These are phyloP conservation scores for Machaerirhynchus nigripectus DNA, from an alignment of 2,113 vertebrate genomes.

Conservation along the genomic window DNA sequence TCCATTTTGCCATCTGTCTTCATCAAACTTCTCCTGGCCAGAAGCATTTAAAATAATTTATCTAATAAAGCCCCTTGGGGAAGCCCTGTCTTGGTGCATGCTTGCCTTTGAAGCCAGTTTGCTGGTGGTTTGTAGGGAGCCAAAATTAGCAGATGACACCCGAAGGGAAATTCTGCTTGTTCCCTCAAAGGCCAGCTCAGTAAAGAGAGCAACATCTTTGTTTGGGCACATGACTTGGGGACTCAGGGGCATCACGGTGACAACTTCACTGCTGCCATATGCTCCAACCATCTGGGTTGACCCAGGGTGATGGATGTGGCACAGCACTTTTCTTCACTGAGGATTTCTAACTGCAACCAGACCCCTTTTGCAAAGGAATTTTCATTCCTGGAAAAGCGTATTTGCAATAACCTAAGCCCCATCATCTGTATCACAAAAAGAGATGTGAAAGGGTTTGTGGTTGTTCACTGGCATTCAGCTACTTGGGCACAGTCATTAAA, in stretches of 20 bases:
- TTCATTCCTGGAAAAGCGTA: not conserved
- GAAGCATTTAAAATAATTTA: conserved; percentile 1
- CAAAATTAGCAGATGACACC: conserved; percentile 56
- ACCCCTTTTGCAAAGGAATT: not conserved
- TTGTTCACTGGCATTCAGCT: not conserved
- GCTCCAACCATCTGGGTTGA: conserved; percentile 45
- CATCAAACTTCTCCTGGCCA: not conserved
- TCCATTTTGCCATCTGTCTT: conserved; percentile 41
- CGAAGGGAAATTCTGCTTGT: not conserved
- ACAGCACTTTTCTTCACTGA: not conserved
- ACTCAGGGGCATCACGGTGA: not conserved
- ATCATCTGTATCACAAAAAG: not conserved
- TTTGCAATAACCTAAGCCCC: not conserved
- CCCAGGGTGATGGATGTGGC: not conserved
- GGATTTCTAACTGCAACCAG: not conserved
- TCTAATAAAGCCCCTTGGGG: conserved; percentile 12
- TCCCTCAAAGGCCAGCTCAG: conserved; percentile 55
- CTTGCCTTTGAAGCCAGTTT: not conserved
- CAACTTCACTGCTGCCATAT: conserved; percentile 49
- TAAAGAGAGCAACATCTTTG: not conserved
- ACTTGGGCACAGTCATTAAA: not conserved
- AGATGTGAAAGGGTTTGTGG: not conserved
- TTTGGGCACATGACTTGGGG: not conserved
- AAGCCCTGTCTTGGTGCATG: not conserved
- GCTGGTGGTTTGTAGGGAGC: not conserved